Base-by-base conservation (phyloP, 1,140 invertebrate species). In the Nasonia longicornis region DNA sequence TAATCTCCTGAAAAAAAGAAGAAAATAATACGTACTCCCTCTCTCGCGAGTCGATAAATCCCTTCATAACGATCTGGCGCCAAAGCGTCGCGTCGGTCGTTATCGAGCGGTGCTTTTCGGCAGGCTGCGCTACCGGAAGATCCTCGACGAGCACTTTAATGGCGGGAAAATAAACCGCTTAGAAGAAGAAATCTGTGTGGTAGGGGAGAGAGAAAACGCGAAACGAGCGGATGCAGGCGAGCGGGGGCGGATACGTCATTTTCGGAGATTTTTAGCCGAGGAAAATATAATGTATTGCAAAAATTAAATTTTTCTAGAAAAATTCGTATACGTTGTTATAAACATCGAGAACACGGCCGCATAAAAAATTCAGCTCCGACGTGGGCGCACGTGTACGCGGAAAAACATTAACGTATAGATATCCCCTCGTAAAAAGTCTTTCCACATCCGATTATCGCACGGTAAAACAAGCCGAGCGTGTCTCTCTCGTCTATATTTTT, bases 61-160 rank as follows among this genome's bases (percentile, higher is more conserved):
- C 58, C 58, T 66, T 26, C 22, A 38, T 22, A 81, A 77, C 74
- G 80, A 77, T 74, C 79, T 20, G 16, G n/a, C 7, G 73, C 72
- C 38, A 11, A 42, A 42, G 31, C 14, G 38, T 38, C 22, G 63
- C n/a, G 52, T 45, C 58, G 63, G 7, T 81, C 73, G 73, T 81
- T 81, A 76, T 81, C 79, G 79, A 81, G 73, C 73, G 26, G 29
- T 11, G 58, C 80, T 81, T 77, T 77, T 72, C 35, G 73, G 66
- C 73, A 71, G 31, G 20, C 63, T 31, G 35, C n/a, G 42, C 72
- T n/a, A 7, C 31, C 45, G 42, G 26, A 73, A 64, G 35, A 31
- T 64, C 52, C 10, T 52, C 63, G 38, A 74, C 35, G 26, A 74
- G 38, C 26, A 67, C 38, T 69, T 74, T 80, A 80, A 80, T 80